Conservation (phyloP, 2,797 vertebrate species). For the Paramormyrops hopkinsi region DNA sequence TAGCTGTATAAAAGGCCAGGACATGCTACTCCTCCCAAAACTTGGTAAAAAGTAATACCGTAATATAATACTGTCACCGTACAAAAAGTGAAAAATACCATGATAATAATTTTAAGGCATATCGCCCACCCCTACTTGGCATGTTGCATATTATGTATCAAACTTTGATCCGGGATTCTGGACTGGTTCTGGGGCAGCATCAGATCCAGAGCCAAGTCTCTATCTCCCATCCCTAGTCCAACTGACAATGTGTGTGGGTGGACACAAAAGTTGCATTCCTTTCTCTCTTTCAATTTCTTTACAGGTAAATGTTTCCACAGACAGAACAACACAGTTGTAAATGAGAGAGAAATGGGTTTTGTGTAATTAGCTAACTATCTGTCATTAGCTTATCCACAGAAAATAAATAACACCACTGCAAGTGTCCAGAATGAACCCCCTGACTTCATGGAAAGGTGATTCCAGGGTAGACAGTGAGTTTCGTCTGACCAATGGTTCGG, state of each 20-base stretch:
- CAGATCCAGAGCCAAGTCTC: not conserved
- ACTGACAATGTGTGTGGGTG: not conserved
- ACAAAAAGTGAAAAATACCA: not conserved
- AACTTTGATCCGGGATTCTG: not conserved
- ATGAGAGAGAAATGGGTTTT: not conserved
- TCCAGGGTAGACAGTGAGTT: not conserved
- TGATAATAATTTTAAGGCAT: not conserved
- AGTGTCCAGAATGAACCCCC: not conserved
- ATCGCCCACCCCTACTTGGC: not conserved
- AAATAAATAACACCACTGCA: not conserved
- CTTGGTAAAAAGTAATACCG: not conserved
- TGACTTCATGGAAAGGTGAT: not conserved
- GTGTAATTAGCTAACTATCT: not conserved
- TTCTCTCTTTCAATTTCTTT: not conserved
- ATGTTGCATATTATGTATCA: not conserved
- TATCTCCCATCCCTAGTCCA: not conserved
- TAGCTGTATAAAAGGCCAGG: not conserved
- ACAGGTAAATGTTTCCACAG: slow-evolving; percentile 9
- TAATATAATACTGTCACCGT: not conserved
- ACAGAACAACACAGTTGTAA: not conserved
- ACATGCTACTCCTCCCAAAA: not conserved
- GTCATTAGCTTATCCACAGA: slow-evolving; percentile 4
- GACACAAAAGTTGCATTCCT: not conserved
- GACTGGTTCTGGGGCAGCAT: not conserved
- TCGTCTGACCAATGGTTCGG: not conserved